Percentiles rank a stretch among this genome's conserved stretches.
phyloP scores from a whole-genome alignment of 2,113 vertebrate species.

The Oreochromis tanganicae region DNA sequence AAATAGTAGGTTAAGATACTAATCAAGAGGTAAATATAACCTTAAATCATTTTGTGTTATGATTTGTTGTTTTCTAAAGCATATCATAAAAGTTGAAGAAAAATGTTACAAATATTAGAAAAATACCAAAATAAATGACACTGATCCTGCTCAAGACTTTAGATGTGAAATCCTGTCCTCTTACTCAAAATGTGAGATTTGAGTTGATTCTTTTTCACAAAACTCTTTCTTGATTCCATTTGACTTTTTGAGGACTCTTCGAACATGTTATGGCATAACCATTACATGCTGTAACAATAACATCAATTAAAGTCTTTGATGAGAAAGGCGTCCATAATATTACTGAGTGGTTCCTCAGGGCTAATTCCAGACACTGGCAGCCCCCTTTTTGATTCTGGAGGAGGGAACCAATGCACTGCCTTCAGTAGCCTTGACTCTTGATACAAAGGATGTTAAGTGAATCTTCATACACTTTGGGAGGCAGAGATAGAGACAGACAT shows the following conservation, averaged over 20 bases:
- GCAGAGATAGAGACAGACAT: background rate
- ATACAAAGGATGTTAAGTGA: background rate
- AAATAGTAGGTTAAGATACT: background rate
- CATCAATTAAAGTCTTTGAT: background rate
- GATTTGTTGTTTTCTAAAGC: background rate
- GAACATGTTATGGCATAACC: background rate
- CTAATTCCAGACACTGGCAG: background rate
- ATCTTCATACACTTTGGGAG: background rate
- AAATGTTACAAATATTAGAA: background rate
- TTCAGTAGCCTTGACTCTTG: background rate
- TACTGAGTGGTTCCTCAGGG: background rate
- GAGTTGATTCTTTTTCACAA: background rate
- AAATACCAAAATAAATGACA: background rate
- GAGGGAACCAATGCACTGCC: background rate
- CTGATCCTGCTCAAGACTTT: background rate
- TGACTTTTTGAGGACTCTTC: background rate
- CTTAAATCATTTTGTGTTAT: background rate
- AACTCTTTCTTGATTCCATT: background rate
- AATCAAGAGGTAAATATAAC: background rate
- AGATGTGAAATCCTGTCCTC: background rate
- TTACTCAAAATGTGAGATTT: background rate
- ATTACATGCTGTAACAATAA: background rate
- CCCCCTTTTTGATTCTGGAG: background rate
- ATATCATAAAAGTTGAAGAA: background rate
- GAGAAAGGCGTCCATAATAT: background rate